A percentile compares a stretch with the other conserved stretches of the same genome.
Evolutionary conservation across 1,140 invertebrate genomes (phyloP).

Genomic region (Acromyrmex heyeri): DNA sequence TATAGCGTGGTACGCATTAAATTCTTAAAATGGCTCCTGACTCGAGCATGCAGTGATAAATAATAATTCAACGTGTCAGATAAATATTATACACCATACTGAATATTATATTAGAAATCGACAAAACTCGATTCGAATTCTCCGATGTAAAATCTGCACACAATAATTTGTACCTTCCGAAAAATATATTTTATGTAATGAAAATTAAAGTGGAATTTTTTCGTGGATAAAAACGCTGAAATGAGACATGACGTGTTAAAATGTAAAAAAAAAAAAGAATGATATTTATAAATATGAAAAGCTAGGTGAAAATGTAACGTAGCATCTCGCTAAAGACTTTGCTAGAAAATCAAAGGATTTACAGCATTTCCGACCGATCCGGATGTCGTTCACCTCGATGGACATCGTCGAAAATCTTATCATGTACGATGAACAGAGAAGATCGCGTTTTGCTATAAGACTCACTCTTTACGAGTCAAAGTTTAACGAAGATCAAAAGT

Average conservation of each 20-base stretch:
- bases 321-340: conserved; percentile 37
- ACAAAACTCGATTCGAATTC: neutral
- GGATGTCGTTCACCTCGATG: conserved; percentile 50
- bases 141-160: neutral
- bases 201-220: neutral
- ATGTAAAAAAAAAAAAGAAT: neutral
- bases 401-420: conserved; percentile 36
- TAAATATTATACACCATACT: neutral
- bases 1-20: conserved; percentile 1
- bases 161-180: conserved; percentile 2
- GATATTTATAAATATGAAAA: conserved; percentile 27
- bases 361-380: conserved; percentile 43
- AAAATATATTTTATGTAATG: neutral
- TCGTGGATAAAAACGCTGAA: neutral
- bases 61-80: neutral
- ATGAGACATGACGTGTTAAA: neutral
- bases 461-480: conserved; percentile 14
- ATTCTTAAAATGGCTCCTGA: conserved; percentile 35
- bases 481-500: conserved; percentile 20
- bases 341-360: conserved; percentile 59
- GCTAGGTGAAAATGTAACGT: conserved; percentile 50
- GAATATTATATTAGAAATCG: neutral
- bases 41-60: neutral
- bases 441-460: conserved; percentile 8
- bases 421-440: conserved; percentile 9